Percentiles rank a stretch among this genome's conserved stretches.
Conservation (phyloP, 1,140 invertebrate species). For the Drosophila novamexicana region DNA sequence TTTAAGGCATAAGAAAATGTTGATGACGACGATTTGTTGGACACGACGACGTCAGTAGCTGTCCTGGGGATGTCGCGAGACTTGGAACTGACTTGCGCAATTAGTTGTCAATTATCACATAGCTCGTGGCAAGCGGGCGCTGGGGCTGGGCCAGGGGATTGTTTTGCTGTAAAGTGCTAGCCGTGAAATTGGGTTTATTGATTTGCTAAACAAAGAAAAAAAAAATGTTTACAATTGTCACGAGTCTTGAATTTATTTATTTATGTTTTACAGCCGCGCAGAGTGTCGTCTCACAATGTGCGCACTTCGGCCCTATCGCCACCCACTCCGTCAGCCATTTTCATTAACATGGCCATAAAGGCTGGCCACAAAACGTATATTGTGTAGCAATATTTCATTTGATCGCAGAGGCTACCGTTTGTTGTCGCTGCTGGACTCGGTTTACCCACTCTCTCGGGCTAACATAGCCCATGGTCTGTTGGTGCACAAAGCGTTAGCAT, state of each 20-base stretch:
- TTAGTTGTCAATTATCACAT: constrained; percentile 73
- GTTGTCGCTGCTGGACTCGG: constrained; percentile 27
- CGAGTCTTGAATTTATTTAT: constrained; percentile 78
- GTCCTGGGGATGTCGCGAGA: constrained; percentile 50
- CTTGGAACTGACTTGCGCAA: constrained; percentile 44
- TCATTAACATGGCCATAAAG: constrained; percentile 70
- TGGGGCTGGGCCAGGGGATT: not conserved
- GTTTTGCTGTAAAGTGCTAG: constrained; percentile 17
- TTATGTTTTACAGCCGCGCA: constrained; percentile 71
- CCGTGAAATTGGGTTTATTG: constrained; percentile 80
- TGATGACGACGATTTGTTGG: constrained; percentile 27
- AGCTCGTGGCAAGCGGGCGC: constrained; percentile 14
- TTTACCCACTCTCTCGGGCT: not conserved
- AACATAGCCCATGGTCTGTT: constrained; percentile 63
- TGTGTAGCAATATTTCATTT: constrained; percentile 80
- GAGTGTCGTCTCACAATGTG: constrained; percentile 37
- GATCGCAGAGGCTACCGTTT: constrained; percentile 75
- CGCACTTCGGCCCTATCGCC: not conserved
- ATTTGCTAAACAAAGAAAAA: constrained; percentile 61
- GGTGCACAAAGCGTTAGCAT: constrained; percentile 58
- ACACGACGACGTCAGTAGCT: constrained; percentile 6
- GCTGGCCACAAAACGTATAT: constrained; percentile 49
- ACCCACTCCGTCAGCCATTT: constrained; percentile 38
- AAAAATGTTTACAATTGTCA: constrained; percentile 69
- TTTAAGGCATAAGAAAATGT: not conserved